Evolutionary conservation across 2,797 vertebrate species (phyloP).

Genomic region (Adelosebastes latens): DNA sequence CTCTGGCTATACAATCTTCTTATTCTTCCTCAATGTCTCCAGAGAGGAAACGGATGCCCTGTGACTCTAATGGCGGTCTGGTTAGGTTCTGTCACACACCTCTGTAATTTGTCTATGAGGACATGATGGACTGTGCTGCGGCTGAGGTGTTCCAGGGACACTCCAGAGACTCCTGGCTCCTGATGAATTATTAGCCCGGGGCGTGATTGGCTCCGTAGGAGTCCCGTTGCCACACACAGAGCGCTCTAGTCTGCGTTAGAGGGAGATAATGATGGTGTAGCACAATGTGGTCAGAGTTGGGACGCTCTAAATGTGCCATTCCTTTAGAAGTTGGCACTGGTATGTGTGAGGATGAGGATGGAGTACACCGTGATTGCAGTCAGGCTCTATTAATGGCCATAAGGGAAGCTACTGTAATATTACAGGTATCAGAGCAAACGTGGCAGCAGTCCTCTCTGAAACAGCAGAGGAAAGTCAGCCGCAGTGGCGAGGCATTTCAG

Average conservation of each 20-base stretch:
- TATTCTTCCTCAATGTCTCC: not conserved
- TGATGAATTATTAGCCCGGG: constrained; percentile 45
- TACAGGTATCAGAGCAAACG: not conserved
- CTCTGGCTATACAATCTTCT: not conserved
- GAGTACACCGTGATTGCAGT: not conserved
- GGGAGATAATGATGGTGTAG: constrained; percentile 5
- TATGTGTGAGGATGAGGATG: not conserved
- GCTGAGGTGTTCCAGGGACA: not conserved
- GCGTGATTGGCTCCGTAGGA: constrained; percentile 24
- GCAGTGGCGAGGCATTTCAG: constrained; percentile 64
- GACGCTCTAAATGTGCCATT: not conserved
- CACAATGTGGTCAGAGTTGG: not conserved
- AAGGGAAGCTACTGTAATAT: constrained; percentile 4
- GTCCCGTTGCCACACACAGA: constrained; percentile 20
- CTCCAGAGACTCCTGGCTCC: constrained; percentile 8
- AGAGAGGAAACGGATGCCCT: not conserved
- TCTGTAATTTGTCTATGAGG: constrained; percentile 3
- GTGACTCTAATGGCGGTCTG: constrained; percentile 13
- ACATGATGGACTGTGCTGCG: not conserved
- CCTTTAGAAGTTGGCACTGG: constrained; percentile 5
- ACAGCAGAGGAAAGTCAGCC: constrained; percentile 36
- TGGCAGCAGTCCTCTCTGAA: constrained; percentile 25
- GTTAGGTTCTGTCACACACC: constrained; percentile 15
- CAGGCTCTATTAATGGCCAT: constrained; percentile 14
- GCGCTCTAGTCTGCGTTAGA: not conserved